Evolutionary conservation across 2,113 vertebrate species (phyloP).

Genomic region (Nerophis ophidion): DNA sequence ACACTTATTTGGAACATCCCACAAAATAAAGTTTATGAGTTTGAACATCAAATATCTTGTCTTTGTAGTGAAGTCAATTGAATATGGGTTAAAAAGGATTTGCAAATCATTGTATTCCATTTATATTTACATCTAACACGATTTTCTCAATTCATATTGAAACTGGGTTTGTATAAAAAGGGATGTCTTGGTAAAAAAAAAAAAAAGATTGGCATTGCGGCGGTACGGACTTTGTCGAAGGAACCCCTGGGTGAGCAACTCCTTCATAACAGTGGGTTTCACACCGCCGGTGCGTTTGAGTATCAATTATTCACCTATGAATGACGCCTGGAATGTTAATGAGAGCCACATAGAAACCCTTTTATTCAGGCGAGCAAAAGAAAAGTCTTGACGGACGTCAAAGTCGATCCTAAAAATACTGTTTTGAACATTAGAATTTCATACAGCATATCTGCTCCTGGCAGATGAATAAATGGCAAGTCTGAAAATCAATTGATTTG

Average conservation of each 20-base stretch:
- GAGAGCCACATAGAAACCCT: not conserved
- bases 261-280: not conserved
- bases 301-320: not conserved
- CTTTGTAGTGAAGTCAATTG: too few species aligned
- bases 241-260: not conserved
- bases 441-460: not conserved
- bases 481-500: not conserved
- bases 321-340: slow-evolving; percentile 3
- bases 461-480: not conserved
- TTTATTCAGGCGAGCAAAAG: not conserved
- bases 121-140: too few species aligned
- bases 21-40: too few species aligned
- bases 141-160: too few species aligned
- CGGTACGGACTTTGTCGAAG: not conserved
- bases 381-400: not conserved
- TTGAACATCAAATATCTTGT: too few species aligned
- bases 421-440: not conserved
- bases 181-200: not conserved
- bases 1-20: too few species aligned
- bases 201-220: not conserved
- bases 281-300: not conserved
- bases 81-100: too few species aligned
- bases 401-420: not conserved
- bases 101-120: too few species aligned
- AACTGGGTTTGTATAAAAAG: too few species aligned